Evolutionary conservation across 2,113 vertebrate species (phyloP), one percentile per base, ranked within the genome.

Genomic region (Hypanus sabinus): DNA sequence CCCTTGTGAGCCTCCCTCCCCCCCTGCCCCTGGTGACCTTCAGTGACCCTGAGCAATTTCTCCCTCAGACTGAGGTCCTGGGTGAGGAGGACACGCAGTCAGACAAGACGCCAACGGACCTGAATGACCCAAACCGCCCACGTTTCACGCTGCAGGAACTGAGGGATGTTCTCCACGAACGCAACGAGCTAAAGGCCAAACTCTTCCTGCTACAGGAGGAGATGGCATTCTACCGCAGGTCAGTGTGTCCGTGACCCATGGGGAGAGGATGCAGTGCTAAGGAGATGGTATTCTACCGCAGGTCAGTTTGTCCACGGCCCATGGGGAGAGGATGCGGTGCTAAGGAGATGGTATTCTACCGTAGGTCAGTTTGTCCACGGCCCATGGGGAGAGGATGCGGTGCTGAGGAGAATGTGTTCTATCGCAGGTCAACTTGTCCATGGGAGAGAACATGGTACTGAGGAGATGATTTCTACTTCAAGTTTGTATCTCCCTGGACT

Each of bases 111-210:
- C 95, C 95, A 76, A 33, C 97, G 95, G 99, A 99, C 94, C 96
- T 97, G 7, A 98, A 98, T 95, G 99, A 99, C 95, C 98, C 98
- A 0, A 98, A 97, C 95, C 97, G 99, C 5, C 99, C 99, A 0
- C 95, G 98, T 68, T 99, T 99, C 96, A 99, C 98, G 6, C 95
- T 99, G 94, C 98, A 99, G 96, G 98, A 99, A 96, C 96, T 99
- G 73, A 96, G 97, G 22, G 98, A 99, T 0, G 98, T 99, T 90
- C 96, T 99, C 91, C 98, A 98, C 0, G 98, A 99, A 95, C 97
- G 97, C 95, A 99, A 99, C 4, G 98, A 99, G 94, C 96, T 99
- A 94, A 99, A 99, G 96, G 97, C 98, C 10, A 97, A 98, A 95
- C 97, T 99, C 68, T 99, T 99, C 88, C 20, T 98, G 95, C 95